Evolutionary conservation across 1,140 invertebrate genomes (phyloP).

Genomic region (Aradophagus sp.): DNA sequence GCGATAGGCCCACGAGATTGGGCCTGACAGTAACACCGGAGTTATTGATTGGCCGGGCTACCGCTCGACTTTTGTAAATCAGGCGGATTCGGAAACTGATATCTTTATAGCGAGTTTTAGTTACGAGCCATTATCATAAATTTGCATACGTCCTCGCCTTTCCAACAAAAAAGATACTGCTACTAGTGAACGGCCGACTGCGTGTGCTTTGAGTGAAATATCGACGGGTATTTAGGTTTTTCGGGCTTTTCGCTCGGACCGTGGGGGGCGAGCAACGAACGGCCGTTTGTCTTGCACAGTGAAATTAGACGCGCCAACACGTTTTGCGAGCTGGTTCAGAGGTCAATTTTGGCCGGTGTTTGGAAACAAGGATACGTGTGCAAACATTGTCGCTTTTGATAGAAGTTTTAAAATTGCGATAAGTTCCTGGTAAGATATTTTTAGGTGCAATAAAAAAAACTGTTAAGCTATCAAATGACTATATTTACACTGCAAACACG

Average conservation of each 20-base stretch:
- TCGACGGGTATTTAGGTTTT: slow-evolving; percentile 22
- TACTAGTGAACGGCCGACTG: slow-evolving; percentile 41
- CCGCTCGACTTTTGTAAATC: slow-evolving; percentile 50
- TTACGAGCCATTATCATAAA: slow-evolving; percentile 56
- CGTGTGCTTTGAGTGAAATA: slow-evolving; percentile 32
- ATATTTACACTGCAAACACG: no score
- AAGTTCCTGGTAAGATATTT: no score
- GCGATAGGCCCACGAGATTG: slow-evolving; percentile 45
- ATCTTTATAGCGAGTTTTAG: slow-evolving; percentile 56
- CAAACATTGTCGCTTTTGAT: no score
- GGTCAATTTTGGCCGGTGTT: no score
- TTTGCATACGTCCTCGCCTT: slow-evolving; percentile 60
- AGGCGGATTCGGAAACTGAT: slow-evolving; percentile 52
- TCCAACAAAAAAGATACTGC: slow-evolving; percentile 54
- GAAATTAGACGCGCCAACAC: no score
- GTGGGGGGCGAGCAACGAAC: slow-evolving; percentile 10
- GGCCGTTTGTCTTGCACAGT: neutral
- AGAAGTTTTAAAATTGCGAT: no score
- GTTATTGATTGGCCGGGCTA: slow-evolving; percentile 55
- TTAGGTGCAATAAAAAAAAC: no score
- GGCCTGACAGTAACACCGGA: slow-evolving; percentile 45
- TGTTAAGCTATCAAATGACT: no score
- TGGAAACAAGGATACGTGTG: no score
- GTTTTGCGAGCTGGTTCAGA: no score
- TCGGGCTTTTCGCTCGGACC: slow-evolving; percentile 5